Evolutionary conservation across 2,888 invertebrate species (phyloP), one percentile per base, ranked within the genome.

Genomic region (Pseudococcus jackbeardsleyi): DNA sequence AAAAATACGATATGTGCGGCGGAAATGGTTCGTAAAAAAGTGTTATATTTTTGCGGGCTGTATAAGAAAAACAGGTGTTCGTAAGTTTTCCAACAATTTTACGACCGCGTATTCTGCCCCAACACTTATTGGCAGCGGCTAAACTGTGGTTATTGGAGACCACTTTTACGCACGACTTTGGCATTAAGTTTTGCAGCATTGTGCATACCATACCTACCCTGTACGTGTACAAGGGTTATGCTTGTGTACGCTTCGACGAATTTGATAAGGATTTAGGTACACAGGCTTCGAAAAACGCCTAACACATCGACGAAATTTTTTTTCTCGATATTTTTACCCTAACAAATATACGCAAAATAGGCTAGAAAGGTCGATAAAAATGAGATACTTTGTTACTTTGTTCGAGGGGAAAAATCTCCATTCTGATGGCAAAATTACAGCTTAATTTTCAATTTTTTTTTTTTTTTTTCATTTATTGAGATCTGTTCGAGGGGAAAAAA

Each of bases 21-120:
- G 79, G 79, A 79, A 79, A 79, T 79, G 79, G 79, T 79, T 79
- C 79, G 79, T 79, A 79, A 79, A 79, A 79, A 79, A 79, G 33
- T 42, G 79, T 79, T 79, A 79, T 79, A 26, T 79, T 79, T 79
- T 33, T 33, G 42, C 79, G 22, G 22, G 3, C 68, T 72, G 68
- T 72, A 72, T 72, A 72, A 72, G 46, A 46, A 77, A 68, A 79
- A 39, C 79, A 79, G 79, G 79, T 79, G 79, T 79, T 79, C 79
- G 42, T 72, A 79, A 79, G 42, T 42, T 79, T 79, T 42, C 42
- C 79, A 39, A 19, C 68, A 33, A 72, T 72, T 72, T 72, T 72
- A 72, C 68, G 68, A 33, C 33, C 26, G 15, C 68, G 33, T 33
- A 33, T 72, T 72, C 68, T 72, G 68, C 26, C 68, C 33, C 26